These are phyloP conservation scores for Hylyphantes graminicola DNA, from an alignment of 1,140 invertebrate genomes.

Conservation along the genomic window DNA sequence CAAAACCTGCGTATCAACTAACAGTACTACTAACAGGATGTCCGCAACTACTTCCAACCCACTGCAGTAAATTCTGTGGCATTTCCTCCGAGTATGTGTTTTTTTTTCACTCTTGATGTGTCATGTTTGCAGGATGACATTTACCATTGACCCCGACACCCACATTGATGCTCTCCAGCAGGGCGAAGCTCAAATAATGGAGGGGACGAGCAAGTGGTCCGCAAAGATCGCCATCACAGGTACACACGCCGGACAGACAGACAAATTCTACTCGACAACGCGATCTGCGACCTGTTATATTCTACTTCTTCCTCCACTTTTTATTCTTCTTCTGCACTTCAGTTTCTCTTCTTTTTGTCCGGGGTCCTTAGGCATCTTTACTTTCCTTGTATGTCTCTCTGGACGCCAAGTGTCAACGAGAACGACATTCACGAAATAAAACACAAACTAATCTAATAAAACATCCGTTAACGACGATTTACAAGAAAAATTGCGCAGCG, in stretches of 20 bases:
- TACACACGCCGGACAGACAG: slow-evolving; percentile 68
- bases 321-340: background rate
- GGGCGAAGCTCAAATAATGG: slow-evolving; percentile 96
- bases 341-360: background rate
- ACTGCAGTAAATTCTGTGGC: background rate
- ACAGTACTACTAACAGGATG: too few relatives aligned
- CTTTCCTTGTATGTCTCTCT: background rate
- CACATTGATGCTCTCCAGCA: slow-evolving; percentile 99
- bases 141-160: slow-evolving; percentile 97
- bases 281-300: background rate
- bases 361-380: background rate
- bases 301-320: background rate
- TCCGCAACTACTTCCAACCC: background rate
- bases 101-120: slow-evolving; percentile 50
- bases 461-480: too few relatives aligned
- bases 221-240: slow-evolving; percentile 99
- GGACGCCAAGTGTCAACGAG: background rate
- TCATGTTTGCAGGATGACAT: slow-evolving; percentile 82
- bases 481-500: too few relatives aligned
- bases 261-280: background rate
- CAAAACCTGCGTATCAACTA: too few relatives aligned
- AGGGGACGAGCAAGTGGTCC: slow-evolving; percentile 99
- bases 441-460: too few relatives aligned
- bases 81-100: background rate
- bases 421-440: too few relatives aligned